Percentiles rank a stretch among this genome's conserved stretches.
These are phyloP conservation scores for Macrobrachium rosenbergii DNA, from an alignment of 1,140 invertebrate genomes.

Conservation along the genomic window DNA sequence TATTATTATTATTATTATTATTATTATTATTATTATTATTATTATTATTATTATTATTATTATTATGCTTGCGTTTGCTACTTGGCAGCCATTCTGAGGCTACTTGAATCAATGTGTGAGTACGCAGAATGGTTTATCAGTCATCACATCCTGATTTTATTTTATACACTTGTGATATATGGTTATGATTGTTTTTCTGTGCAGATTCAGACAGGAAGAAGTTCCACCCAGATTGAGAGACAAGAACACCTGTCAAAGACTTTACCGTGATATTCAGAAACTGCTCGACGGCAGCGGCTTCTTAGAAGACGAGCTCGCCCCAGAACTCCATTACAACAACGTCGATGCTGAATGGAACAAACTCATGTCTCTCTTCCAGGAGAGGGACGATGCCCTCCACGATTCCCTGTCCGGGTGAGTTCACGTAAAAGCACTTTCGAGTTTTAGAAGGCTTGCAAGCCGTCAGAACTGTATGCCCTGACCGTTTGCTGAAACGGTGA, in stretches of 20 bases:
- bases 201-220: constrained; percentile 91
- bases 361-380: constrained; percentile 77
- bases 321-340: constrained; percentile 88
- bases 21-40: background rate
- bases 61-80: background rate
- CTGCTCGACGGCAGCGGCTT: constrained; percentile 86
- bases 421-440: no score
- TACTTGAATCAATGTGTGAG: no score
- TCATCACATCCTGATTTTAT: no score
- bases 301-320: constrained; percentile 81
- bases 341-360: constrained; percentile 93
- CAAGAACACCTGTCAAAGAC: constrained; percentile 87
- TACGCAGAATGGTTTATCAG: no score
- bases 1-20: background rate
- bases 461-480: no score
- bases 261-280: constrained; percentile 92
- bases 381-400: constrained; percentile 65
- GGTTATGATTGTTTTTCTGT: background rate
- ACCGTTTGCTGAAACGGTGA: no score
- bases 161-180: background rate
- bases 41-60: background rate
- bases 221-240: constrained; percentile 89
- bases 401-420: constrained; percentile 65
- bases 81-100: background rate
- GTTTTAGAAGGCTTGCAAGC: no score